Conservation (phyloP, 1,140 invertebrate species). For the Drosophila persimilis region DNA sequence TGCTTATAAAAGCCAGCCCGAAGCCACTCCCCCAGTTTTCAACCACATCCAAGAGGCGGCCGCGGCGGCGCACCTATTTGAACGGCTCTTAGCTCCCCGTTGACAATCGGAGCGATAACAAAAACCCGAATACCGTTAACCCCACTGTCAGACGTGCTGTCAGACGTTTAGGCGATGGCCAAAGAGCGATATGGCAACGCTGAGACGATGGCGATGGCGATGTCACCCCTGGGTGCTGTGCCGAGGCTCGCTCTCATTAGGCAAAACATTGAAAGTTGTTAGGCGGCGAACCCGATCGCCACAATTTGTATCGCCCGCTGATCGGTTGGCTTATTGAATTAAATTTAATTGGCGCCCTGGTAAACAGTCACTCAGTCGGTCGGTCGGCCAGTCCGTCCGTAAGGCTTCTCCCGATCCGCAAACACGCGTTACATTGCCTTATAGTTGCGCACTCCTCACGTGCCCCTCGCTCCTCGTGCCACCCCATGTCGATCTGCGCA, state of each 20-base stretch:
- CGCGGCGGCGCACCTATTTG: constrained; percentile 24
- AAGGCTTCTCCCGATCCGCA: constrained; percentile 16
- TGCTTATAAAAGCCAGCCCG: neutral
- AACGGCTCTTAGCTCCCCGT: constrained; percentile 38
- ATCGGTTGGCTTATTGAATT: constrained; percentile 60
- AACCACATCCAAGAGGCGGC: neutral
- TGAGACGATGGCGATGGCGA: constrained; percentile 30
- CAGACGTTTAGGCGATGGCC: constrained; percentile 13
- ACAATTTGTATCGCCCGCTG: constrained; percentile 68
- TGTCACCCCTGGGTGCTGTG: constrained; percentile 21
- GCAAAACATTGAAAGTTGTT: constrained; percentile 62
- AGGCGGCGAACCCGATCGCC: constrained; percentile 14
- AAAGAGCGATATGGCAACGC: constrained; percentile 25
- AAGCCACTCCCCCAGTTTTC: constrained; percentile 8
- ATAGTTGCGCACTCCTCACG: constrained; percentile 25
- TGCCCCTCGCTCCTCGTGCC: neutral
- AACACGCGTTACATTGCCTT: constrained; percentile 53
- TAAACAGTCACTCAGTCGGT: constrained; percentile 68
- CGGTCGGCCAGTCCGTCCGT: constrained; percentile 37
- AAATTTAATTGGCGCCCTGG: constrained; percentile 72
- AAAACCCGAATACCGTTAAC: constrained; percentile 20
- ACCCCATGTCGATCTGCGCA: constrained; percentile 53
- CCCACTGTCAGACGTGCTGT: constrained; percentile 33
- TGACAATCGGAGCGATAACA: constrained; percentile 25
- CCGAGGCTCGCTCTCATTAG: constrained; percentile 54